These are phyloP conservation scores for Spinus olivaceus DNA, from an alignment of 2,797 vertebrate species.

Conservation along the genomic window DNA sequence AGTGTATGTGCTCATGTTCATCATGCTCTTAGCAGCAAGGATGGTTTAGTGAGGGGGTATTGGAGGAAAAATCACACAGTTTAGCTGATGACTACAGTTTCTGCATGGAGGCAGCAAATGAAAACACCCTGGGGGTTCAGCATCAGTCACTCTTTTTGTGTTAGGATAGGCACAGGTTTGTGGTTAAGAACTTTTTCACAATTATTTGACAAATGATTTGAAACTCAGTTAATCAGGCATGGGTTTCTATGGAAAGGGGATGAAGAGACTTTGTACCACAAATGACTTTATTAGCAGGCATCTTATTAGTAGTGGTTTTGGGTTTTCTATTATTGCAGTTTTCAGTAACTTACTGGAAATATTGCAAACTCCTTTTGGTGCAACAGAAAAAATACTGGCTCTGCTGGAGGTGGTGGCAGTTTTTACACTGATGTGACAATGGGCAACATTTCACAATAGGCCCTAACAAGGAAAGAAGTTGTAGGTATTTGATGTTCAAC, in stretches of 20 bases:
- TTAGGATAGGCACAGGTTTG: background rate
- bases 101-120: background rate
- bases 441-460: background rate
- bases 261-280: background rate
- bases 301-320: conserved; percentile 36
- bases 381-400: background rate
- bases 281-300: conserved; percentile 43
- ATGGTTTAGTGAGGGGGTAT: background rate
- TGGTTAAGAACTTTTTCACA: background rate
- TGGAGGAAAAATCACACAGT: background rate
- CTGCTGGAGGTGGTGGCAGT: background rate
- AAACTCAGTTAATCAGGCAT: conserved; percentile 35
- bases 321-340: background rate
- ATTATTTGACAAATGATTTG: background rate
- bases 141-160: background rate
- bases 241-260: background rate
- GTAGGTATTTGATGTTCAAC: background rate
- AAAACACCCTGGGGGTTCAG: background rate
- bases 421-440: background rate
- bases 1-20: background rate
- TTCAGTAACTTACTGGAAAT: background rate
- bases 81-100: background rate
- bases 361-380: background rate
- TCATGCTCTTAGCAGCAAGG: background rate
- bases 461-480: background rate